Percentiles rank a stretch among this genome's conserved stretches.
Evolutionary conservation across 92 coral and sea anemone species (phyloP).

Genomic region (Zoanthus sansibaricus): DNA sequence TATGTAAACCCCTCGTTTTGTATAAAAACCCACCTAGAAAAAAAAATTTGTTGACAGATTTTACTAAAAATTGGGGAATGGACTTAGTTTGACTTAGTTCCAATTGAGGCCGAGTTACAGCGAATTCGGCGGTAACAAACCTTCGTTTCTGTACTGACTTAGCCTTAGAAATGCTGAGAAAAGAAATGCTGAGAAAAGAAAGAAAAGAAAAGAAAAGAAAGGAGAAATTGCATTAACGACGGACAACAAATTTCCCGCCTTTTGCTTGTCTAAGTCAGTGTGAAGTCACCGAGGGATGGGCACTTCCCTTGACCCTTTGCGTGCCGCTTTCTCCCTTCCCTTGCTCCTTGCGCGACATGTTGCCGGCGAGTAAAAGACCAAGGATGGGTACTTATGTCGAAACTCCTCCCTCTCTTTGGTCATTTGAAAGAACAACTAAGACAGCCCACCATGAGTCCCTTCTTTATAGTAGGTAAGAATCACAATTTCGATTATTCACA

Average conservation of each 20-base stretch:
- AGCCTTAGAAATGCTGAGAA: slow-evolving; percentile 25
- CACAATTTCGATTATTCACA: slow-evolving; percentile 1
- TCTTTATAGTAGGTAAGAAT: slow-evolving; percentile 10
- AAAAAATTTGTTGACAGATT: neutral
- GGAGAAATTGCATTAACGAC: slow-evolving; percentile 26
- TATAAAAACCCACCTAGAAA: neutral
- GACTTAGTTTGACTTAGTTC: slow-evolving; percentile 8
- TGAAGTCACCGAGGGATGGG: slow-evolving; percentile 25
- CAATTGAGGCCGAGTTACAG: slow-evolving; percentile 24
- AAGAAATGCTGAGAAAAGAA: slow-evolving; percentile 25
- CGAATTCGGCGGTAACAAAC: slow-evolving; percentile 21
- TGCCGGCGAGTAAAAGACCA: slow-evolving; percentile 27
- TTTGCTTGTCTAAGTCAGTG: slow-evolving; percentile 27
- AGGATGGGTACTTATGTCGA: slow-evolving; percentile 26
- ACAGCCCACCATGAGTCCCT: slow-evolving; percentile 30
- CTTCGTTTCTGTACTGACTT: slow-evolving; percentile 27
- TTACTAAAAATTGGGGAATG: neutral
- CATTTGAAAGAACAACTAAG: slow-evolving; percentile 26
- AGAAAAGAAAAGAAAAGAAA: slow-evolving; percentile 24
- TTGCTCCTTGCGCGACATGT: slow-evolving; percentile 29
- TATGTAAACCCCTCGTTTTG: neutral
- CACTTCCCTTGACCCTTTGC: slow-evolving; percentile 29
- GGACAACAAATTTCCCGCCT: slow-evolving; percentile 28
- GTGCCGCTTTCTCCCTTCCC: slow-evolving; percentile 30
- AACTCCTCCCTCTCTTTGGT: slow-evolving; percentile 28